Conservation (phyloP, 92 coral and sea anemone species). For the Phymanthus crucifer region DNA sequence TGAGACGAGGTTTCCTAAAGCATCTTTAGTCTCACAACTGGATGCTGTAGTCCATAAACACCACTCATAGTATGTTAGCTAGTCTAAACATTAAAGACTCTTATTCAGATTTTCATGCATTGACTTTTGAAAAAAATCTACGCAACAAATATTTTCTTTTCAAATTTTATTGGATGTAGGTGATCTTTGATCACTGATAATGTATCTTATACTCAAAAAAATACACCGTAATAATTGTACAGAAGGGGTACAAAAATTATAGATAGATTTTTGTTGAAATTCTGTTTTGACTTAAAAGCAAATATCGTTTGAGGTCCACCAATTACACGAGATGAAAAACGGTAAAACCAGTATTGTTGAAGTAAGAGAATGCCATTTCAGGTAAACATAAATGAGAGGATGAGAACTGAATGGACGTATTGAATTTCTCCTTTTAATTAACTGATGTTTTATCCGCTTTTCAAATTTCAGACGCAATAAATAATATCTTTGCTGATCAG, state of each 20-base stretch:
- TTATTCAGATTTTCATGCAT: not conserved
- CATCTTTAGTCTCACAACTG: not conserved
- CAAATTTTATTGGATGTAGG: not conserved
- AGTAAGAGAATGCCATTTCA: not conserved
- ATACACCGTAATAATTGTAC: not conserved
- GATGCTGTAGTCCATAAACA: not conserved
- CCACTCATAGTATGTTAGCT: not conserved
- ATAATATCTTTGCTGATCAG: not conserved
- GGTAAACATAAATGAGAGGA: not conserved
- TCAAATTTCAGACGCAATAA: not conserved
- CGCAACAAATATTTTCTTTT: not conserved
- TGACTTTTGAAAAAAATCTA: not conserved
- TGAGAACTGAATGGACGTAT: not conserved
- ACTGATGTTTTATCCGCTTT: conserved; percentile 3
- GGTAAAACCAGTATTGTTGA: not conserved
- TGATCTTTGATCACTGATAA: not conserved
- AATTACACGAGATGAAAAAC: not conserved
- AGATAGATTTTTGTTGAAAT: not conserved
- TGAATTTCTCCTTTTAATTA: not conserved
- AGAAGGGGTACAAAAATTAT: not conserved
- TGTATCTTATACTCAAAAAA: not conserved
- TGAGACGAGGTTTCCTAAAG: not conserved
- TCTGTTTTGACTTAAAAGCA: not conserved
- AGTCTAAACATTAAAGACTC: not conserved
- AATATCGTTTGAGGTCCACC: not conserved